Conservation (phyloP, 2,797 vertebrate species). For the Chromis chromis region DNA sequence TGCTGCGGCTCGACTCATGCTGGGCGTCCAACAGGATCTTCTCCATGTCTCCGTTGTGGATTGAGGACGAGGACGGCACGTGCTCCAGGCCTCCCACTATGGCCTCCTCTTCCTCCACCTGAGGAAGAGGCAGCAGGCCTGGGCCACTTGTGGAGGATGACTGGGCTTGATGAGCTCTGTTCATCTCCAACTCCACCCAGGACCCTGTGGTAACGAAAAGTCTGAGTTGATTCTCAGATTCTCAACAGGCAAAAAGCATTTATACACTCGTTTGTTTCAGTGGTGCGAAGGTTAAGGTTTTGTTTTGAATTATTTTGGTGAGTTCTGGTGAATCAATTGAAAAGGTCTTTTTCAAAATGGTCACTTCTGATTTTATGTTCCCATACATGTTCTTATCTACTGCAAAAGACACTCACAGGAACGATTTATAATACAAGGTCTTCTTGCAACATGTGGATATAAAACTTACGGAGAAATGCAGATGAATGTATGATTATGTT, state of each 20-base stretch:
- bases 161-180: conserved; percentile 68
- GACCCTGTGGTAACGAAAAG: conserved; percentile 86
- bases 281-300: neutral
- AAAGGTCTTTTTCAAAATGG: too few species aligned
- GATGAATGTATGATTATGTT: too few species aligned
- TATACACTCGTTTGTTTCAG: neutral
- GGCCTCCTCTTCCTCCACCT: conserved; percentile 85
- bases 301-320: too few species aligned
- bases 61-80: conserved; percentile 96
- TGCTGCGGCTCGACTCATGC: conserved; percentile 97
- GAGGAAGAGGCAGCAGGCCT: conserved; percentile 78
- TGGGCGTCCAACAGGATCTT: conserved; percentile 97
- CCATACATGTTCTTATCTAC: too few species aligned
- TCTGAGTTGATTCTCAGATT: too few species aligned
- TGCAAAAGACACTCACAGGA: too few species aligned
- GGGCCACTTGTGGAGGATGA: conserved; percentile 43
- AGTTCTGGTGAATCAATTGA: too few species aligned
- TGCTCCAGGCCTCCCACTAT: conserved; percentile 94
- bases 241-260: neutral
- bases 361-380: too few species aligned
- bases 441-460: neutral
- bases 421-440: too few species aligned
- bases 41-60: conserved; percentile 98
- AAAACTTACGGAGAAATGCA: too few species aligned
- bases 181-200: conserved; percentile 97